Evolutionary conservation across 2,113 vertebrate species (phyloP).

Genomic region (Paracanthobrama guichenoti): DNA sequence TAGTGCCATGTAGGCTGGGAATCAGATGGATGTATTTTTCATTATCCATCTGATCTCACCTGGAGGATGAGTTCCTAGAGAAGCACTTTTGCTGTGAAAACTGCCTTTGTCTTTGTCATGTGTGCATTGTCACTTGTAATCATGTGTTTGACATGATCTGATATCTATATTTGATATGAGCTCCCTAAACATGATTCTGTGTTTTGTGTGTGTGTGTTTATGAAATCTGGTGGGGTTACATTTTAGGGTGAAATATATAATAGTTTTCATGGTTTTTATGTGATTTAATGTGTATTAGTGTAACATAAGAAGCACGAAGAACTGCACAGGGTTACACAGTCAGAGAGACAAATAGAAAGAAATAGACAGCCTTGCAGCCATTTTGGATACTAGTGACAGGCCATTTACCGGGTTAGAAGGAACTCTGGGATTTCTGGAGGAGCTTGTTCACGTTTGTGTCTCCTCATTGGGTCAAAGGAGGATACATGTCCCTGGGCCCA

Average conservation of each 20-base stretch:
- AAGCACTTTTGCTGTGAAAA: conserved; percentile 2
- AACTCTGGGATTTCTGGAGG: conserved; percentile 45
- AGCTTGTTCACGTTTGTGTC: conserved; percentile 12
- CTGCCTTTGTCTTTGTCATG: not conserved
- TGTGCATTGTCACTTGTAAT: not conserved
- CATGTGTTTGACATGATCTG: not conserved
- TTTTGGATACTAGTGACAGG: conserved; percentile 1
- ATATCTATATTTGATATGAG: too few species aligned
- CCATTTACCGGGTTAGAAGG: conserved; percentile 48
- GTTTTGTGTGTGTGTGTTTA: not conserved
- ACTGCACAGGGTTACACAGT: not conserved
- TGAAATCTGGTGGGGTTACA: not conserved
- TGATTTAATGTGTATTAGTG: too few species aligned
- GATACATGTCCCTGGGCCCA: conserved; percentile 20
- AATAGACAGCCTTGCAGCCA: not conserved
- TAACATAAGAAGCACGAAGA: not conserved
- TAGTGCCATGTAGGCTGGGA: not conserved
- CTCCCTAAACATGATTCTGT: not conserved
- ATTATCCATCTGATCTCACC: conserved; percentile 29
- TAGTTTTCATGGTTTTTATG: not conserved
- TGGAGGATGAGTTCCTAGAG: not conserved
- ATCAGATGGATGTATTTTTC: conserved; percentile 38
- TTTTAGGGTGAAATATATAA: too few species aligned
- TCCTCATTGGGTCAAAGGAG: conserved; percentile 15
- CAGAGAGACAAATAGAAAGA: not conserved